These are phyloP conservation scores for Pagetopsis macropterus DNA, from an alignment of 2,797 vertebrate species.

Conservation along the genomic window DNA sequence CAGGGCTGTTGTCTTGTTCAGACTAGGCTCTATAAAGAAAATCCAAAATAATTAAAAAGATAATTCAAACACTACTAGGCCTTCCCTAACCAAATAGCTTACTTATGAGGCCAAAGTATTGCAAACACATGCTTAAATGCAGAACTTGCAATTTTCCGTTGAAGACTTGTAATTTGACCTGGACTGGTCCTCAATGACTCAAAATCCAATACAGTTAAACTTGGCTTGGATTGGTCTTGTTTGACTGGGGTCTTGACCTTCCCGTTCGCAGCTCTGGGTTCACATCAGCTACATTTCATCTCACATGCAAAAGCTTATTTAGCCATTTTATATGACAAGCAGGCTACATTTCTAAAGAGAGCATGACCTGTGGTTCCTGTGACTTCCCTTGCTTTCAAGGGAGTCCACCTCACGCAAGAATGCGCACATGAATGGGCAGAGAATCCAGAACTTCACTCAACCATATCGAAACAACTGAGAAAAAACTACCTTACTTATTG, in stretches of 20 bases:
- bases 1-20: not conserved
- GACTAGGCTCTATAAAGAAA: conserved; percentile 1
- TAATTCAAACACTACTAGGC: not conserved
- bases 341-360: conserved; percentile 37
- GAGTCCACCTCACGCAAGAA: conserved; percentile 15
- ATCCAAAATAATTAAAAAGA: not conserved
- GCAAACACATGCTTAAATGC: not conserved
- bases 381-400: conserved; percentile 46
- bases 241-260: conserved; percentile 1
- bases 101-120: not conserved
- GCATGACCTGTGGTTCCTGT: conserved; percentile 24
- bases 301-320: conserved; percentile 40
- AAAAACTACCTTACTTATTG: too few species aligned
- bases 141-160: not conserved
- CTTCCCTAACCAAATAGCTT: not conserved
- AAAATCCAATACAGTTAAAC: not conserved
- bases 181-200: not conserved
- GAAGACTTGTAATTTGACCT: not conserved
- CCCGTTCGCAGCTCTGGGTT: not conserved
- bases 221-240: too few species aligned
- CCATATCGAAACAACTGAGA: too few species aligned
- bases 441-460: too few species aligned
- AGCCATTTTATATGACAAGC: conserved; percentile 32
- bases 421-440: not conserved
- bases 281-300: conserved; percentile 3